Evolutionary conservation across 2,797 vertebrate species (phyloP).

Genomic region (Gorsachius magnificus): DNA sequence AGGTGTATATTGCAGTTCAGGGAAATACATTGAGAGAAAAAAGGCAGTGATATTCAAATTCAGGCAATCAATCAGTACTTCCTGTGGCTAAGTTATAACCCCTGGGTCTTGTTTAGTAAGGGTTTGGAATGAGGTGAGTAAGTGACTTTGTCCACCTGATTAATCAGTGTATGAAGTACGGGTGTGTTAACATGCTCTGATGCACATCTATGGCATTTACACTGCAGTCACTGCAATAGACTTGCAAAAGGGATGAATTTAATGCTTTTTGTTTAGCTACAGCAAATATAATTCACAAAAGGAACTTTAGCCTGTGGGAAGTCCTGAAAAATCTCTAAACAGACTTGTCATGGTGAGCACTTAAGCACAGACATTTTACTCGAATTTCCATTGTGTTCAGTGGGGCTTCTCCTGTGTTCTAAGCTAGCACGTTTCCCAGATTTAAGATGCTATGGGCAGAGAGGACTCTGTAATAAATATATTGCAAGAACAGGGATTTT

Average conservation of each 20-base stretch:
- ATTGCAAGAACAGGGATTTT: neutral
- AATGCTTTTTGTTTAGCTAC: neutral
- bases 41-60: neutral
- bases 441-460: neutral
- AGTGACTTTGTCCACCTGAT: neutral
- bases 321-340: neutral
- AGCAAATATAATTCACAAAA: neutral
- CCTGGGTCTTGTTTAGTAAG: constrained; percentile 26
- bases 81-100: neutral
- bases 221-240: neutral
- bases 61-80: neutral
- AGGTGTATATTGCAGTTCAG: neutral
- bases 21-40: neutral
- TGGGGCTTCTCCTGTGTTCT: neutral
- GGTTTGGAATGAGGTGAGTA: constrained; percentile 30
- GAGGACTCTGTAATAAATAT: neutral
- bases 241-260: neutral
- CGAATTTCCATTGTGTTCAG: neutral
- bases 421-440: neutral
- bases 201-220: neutral
- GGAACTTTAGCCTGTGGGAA: neutral
- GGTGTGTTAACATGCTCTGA: neutral
- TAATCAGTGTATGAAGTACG: neutral
- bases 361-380: neutral
- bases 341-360: neutral